Evolutionary conservation across 2,113 vertebrate species (phyloP), one percentile per base, ranked within the genome.

Genomic region (Poeciliopsis prolifica): DNA sequence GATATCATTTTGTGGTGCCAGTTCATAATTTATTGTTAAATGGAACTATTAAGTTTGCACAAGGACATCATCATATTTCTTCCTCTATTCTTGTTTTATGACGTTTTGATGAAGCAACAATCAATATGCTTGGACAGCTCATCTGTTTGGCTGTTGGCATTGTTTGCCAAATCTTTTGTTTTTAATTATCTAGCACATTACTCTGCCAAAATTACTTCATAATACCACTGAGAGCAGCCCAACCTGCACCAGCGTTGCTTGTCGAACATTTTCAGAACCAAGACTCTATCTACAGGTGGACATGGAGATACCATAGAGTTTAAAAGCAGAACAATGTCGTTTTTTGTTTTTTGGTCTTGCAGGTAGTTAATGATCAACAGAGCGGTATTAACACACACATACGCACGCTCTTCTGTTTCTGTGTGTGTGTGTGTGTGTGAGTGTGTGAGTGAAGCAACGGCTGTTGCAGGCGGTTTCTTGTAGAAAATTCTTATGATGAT

Each of bases 311-410:
- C 89, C 89, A 85, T 74, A 48, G 74, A 88, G 79, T 89, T 79
- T 78, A 86, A 92, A 89, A 88, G 81, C 75, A 79, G 83, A 91
- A 87, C 84, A 88, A 89, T 91, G 87, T 78, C 78, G 81, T 70
- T 80, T 86, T 88, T 76, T 80, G 75, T 70, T 80, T 86, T 80
- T 78, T 28, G 15, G 61, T 72, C 77, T 29, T 73, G 83, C 70
- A 81, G 78, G 78, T 86, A 70, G 88, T 91, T 93, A 88, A 90
- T 92, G 92, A 91, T 93, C 89, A 92, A 87, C 91, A 68, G 86
- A 82, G 88, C 93, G 85, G 82, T 88, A 83, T 86, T 68, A n/a
- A 61, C 69, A 76, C 64, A 24, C 68, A 48, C 69, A 37, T 54
- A 28, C 61, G 31, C 70, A 44, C 66, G 1, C 33, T 40, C 60